Conservation (phyloP, 1,140 invertebrate species). For the Drosophila sturtevanti region DNA sequence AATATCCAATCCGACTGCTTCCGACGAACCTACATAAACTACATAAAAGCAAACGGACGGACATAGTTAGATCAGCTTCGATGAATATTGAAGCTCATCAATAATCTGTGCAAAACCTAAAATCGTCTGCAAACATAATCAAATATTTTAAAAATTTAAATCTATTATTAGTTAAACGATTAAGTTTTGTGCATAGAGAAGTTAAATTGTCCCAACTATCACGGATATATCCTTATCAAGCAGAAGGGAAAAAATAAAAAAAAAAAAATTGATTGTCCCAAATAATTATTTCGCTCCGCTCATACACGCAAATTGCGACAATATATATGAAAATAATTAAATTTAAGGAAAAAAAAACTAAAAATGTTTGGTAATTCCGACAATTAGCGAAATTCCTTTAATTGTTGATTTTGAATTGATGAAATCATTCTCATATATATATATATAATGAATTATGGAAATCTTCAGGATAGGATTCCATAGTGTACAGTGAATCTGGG, state of each 20-base stretch:
- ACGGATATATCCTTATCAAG: background rate
- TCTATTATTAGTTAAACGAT: background rate
- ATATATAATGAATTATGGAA: background rate
- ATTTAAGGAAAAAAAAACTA: conserved; percentile 1
- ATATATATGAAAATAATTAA: conserved; percentile 6
- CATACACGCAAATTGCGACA: background rate
- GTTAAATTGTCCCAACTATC: too few species aligned
- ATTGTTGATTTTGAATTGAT: conserved; percentile 2
- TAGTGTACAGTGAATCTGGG: background rate
- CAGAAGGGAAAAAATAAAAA: background rate
- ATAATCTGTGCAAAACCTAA: background rate
- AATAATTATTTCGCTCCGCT: background rate
- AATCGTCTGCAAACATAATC: background rate
- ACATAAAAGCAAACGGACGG: background rate
- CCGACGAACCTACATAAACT: background rate
- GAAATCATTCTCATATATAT: background rate
- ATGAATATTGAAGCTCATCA: background rate
- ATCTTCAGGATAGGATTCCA: background rate
- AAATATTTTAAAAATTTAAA: background rate
- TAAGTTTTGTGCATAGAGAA: background rate
- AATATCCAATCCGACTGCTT: too few species aligned
- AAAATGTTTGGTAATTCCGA: background rate
- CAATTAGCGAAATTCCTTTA: conserved; percentile 5
- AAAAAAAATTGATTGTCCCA: background rate
- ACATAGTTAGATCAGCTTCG: background rate